Evolutionary conservation across 2,113 vertebrate species (phyloP).

Genomic region (Pagrus major): DNA sequence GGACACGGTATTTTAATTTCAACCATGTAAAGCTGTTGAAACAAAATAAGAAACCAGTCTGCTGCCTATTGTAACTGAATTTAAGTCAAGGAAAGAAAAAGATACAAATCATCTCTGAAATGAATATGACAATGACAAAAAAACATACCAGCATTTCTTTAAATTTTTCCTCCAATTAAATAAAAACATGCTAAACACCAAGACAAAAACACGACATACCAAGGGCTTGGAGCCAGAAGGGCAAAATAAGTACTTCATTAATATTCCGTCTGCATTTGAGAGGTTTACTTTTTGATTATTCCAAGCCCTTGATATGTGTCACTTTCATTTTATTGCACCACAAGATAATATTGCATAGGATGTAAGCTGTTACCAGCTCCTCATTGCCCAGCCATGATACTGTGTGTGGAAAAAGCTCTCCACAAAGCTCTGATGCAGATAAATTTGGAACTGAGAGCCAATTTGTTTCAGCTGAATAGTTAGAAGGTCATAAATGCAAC

Average conservation of each 20-base stretch:
- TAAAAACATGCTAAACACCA: constrained; percentile 67
- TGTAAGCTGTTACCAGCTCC: constrained; percentile 84
- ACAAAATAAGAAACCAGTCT: not conserved
- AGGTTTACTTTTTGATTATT: constrained; percentile 31
- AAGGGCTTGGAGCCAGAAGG: constrained; percentile 46
- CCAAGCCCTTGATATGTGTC: constrained; percentile 66
- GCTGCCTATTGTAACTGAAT: constrained; percentile 1
- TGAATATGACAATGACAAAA: constrained; percentile 23
- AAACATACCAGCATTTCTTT: constrained; percentile 21
- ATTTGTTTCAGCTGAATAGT: constrained; percentile 55
- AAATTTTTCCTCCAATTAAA: constrained; percentile 27
- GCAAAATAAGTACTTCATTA: constrained; percentile 48
- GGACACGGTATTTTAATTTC: not conserved
- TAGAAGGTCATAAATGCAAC: constrained; percentile 37
- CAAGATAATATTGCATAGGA: constrained; percentile 86
- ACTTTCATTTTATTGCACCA: constrained; percentile 82
- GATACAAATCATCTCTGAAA: not conserved
- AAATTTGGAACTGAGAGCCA: constrained; percentile 45
- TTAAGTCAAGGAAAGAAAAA: not conserved
- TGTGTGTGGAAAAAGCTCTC: constrained; percentile 36
- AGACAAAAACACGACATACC: constrained; percentile 54
- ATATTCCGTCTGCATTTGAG: not conserved
- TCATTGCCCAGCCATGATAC: constrained; percentile 83
- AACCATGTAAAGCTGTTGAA: not conserved
- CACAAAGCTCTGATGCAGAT: constrained; percentile 42